These are phyloP conservation scores for Lissonota sp. DNA, from an alignment of 2,888 invertebrate species.

Conservation along the genomic window DNA sequence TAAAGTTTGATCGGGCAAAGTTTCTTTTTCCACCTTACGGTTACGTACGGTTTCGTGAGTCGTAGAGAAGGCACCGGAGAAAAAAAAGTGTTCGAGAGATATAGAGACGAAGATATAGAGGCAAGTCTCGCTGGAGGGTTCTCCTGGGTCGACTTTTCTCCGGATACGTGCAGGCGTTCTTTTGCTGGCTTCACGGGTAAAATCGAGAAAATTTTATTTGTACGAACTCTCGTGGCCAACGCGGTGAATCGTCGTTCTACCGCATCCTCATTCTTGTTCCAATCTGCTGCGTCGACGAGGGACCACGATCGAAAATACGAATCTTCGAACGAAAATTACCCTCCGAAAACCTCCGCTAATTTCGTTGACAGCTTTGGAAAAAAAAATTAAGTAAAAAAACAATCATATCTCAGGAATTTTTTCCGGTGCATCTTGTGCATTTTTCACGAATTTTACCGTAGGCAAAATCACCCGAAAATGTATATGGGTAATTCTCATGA, in stretches of 20 bases:
- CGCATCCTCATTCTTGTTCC: too few species aligned
- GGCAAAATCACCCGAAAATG: too few species aligned
- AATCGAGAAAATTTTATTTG: conserved; percentile 81
- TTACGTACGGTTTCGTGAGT: conserved; percentile 56
- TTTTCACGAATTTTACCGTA: too few species aligned
- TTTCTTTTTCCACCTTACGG: conserved; percentile 60
- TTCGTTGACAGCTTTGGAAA: too few species aligned
- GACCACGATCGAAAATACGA: too few species aligned
- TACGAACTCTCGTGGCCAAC: conserved; percentile 65
- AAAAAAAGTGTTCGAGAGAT: neutral
- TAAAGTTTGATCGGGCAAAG: conserved; percentile 74
- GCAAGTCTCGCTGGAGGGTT: conserved; percentile 67
- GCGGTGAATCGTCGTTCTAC: conserved; percentile 69
- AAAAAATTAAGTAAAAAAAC: too few species aligned
- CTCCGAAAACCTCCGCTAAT: too few species aligned
- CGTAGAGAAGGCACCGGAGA: conserved; percentile 45
- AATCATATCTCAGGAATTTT: too few species aligned
- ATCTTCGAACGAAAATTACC: too few species aligned
- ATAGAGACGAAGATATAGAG: conserved; percentile 36
- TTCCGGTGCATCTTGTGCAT: too few species aligned
- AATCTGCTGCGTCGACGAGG: too few species aligned
- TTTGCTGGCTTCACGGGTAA: conserved; percentile 63
- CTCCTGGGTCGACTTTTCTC: conserved; percentile 73
- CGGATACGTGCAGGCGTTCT: conserved; percentile 66
- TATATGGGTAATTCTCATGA: too few species aligned